phyloP scores from a whole-genome alignment of 2,797 vertebrate species.

The Buceros bicornis region DNA sequence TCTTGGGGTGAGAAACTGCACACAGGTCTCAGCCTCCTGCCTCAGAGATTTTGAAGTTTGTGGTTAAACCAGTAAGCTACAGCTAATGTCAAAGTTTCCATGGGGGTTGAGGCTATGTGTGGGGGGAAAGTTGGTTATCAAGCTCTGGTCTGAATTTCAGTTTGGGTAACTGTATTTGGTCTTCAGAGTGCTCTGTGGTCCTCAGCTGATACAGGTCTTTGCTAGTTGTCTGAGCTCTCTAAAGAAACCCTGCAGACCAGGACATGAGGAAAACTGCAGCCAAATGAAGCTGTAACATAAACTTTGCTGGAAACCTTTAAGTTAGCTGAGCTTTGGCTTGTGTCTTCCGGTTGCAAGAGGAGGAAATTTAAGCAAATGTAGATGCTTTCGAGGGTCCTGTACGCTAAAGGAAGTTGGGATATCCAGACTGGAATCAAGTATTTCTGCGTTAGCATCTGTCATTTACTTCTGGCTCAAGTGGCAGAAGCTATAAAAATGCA shows the following conservation, averaged over 20 bases:
- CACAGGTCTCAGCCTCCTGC: neutral
- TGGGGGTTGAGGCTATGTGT: neutral
- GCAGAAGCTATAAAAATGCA: neutral
- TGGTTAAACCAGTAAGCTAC: constrained; percentile 1
- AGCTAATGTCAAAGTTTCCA: constrained; percentile 59
- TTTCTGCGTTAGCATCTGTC: neutral
- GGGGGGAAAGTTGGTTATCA: neutral
- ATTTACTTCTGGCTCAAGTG: neutral
- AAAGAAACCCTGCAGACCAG: neutral
- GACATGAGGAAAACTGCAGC: neutral
- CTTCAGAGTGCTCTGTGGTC: neutral
- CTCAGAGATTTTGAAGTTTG: neutral
- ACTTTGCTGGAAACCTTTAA: neutral
- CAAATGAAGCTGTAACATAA: neutral
- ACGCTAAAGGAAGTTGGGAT: neutral
- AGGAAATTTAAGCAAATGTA: neutral
- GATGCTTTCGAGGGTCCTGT: neutral
- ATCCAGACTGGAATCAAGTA: neutral
- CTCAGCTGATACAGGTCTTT: neutral
- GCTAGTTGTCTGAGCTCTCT: neutral
- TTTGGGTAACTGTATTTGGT: neutral
- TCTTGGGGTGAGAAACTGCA: neutral
- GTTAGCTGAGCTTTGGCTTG: neutral
- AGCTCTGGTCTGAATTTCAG: neutral
- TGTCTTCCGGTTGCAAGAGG: neutral